These are phyloP conservation scores for Drosophila ambigua DNA, from an alignment of 1,140 invertebrate species.

Conservation along the genomic window DNA sequence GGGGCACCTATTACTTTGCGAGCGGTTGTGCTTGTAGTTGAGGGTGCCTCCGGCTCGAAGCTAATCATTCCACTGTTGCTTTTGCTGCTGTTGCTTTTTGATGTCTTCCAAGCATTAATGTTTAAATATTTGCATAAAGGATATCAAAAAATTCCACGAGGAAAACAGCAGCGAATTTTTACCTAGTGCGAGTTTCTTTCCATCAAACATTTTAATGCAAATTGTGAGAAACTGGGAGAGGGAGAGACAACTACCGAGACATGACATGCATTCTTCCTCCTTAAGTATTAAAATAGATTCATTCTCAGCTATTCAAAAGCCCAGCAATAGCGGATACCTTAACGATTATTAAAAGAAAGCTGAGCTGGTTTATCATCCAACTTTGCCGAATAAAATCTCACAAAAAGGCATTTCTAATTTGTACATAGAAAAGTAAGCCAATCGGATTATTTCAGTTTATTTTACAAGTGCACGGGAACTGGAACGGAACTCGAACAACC, in stretches of 20 bases:
- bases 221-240: background rate
- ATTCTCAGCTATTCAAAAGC: too few species aligned
- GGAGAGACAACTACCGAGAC: background rate
- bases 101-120: conserved; percentile 18
- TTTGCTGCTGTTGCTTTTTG: conserved; percentile 1
- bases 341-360: background rate
- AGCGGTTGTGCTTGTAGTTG: conserved; percentile 16
- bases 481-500: too few species aligned
- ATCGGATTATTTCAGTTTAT: too few species aligned
- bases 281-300: conserved; percentile 1
- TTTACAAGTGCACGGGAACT: too few species aligned
- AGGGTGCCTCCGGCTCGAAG: conserved; percentile 7
- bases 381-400: too few species aligned
- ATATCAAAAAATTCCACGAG: conserved; percentile 33
- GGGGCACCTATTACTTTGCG: conserved; percentile 12
- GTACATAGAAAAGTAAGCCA: too few species aligned
- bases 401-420: too few species aligned
- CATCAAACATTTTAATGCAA: conserved; percentile 21
- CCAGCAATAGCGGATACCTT: too few species aligned
- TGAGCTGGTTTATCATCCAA: background rate
- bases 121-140: conserved; percentile 42
- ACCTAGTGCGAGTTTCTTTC: conserved; percentile 13
- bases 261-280: background rate
- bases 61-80: conserved; percentile 33
- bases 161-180: conserved; percentile 15